Percentiles rank a stretch among this genome's conserved stretches.
Conservation (phyloP, 2,113 vertebrate genomes). For the Ictidomys tridecemlineatus region DNA sequence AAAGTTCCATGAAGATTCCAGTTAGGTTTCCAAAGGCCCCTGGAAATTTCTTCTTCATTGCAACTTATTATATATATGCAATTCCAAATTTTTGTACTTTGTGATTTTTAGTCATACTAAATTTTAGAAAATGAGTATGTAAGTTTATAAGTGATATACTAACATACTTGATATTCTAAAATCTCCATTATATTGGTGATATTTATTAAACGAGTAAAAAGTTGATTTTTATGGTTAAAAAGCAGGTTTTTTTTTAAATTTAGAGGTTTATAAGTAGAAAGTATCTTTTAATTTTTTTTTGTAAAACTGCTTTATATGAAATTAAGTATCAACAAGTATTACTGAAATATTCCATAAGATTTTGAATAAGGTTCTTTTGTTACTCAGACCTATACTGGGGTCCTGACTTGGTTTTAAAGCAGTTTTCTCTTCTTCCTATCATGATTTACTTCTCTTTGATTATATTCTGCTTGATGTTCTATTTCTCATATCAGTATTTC, state of each 20-base stretch:
- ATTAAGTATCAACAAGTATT: conserved; percentile 36
- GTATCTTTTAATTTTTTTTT: conserved; percentile 16
- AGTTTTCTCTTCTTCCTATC: background rate
- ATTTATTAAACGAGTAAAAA: background rate
- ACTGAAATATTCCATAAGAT: background rate
- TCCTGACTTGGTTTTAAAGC: background rate
- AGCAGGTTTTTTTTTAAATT: background rate
- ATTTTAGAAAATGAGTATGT: conserved; percentile 5
- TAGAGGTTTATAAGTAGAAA: conserved; percentile 7
- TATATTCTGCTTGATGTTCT: conserved; percentile 5
- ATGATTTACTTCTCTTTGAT: background rate
- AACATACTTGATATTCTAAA: background rate
- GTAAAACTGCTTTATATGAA: conserved; percentile 26
- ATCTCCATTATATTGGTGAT: background rate
- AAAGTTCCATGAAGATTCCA: background rate
- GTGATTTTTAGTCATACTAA: background rate
- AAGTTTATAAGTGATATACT: background rate
- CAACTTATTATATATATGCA: background rate
- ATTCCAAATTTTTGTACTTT: conserved; percentile 16
- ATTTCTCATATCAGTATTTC: conserved; percentile 22
- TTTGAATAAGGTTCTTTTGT: background rate
- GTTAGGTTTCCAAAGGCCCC: conserved; percentile 3
- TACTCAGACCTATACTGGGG: background rate
- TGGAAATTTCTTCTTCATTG: background rate
- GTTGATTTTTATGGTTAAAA: conserved; percentile 1